A percentile compares a stretch with the other conserved stretches of the same genome.
These are phyloP conservation scores for Malthinus flaveolus DNA, from an alignment of 2,888 invertebrate species.

Conservation along the genomic window DNA sequence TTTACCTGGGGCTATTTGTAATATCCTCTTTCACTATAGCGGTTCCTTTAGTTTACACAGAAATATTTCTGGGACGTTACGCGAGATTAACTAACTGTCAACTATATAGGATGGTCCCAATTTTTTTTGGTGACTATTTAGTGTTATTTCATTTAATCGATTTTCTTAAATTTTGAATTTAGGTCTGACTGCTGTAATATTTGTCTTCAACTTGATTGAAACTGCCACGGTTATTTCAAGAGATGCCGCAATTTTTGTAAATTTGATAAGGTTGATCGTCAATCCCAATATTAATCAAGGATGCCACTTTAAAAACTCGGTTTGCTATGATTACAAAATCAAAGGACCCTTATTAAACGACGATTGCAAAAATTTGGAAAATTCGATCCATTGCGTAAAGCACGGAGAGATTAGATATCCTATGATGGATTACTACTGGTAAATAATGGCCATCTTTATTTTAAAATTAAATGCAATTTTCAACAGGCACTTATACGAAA, in stretches of 20 bases:
- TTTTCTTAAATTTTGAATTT: constrained; percentile 1
- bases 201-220: constrained; percentile 26
- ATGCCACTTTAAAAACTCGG: constrained; percentile 12
- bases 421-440: constrained; percentile 30
- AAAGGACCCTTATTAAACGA: constrained; percentile 8
- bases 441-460: neutral
- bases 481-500: constrained; percentile 23
- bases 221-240: too few relatives aligned
- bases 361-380: neutral
- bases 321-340: constrained; percentile 20
- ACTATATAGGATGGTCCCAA: constrained; percentile 38
- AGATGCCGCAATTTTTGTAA: constrained; percentile 23
- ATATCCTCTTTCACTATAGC: constrained; percentile 1
- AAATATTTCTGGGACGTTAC: constrained; percentile 37
- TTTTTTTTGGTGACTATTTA: constrained; percentile 34
- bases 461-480: neutral
- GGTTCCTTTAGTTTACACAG: constrained; percentile 37
- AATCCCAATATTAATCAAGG: constrained; percentile 21
- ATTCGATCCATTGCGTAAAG: constrained; percentile 6
- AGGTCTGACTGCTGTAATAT: constrained; percentile 31
- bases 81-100: constrained; percentile 35
- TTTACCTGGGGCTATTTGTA: too few relatives aligned
- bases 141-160: too few relatives aligned
- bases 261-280: constrained; percentile 26
- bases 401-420: constrained; percentile 21